Conservation (phyloP, 2,113 vertebrate genomes). For the Rhegmatorhina hoffmannsi region DNA sequence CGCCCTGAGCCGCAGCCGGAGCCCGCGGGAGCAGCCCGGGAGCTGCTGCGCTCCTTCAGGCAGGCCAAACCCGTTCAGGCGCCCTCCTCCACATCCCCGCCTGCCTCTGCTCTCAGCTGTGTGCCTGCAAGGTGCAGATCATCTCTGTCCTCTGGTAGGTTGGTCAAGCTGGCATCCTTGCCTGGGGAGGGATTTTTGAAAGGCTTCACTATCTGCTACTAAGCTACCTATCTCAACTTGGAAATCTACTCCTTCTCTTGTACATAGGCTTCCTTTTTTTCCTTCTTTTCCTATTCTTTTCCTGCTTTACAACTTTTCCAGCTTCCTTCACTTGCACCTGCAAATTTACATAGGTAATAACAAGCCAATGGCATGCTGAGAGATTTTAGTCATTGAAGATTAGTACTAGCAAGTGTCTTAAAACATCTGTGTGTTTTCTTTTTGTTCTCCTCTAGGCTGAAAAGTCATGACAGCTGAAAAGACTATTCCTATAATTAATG, state of each 20-base stretch:
- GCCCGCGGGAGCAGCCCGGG: neutral
- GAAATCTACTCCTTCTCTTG: neutral
- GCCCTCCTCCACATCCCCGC: neutral
- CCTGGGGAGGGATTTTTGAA: neutral
- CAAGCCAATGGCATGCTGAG: neutral
- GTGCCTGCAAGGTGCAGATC: neutral
- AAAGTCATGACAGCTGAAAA: conserved; percentile 97
- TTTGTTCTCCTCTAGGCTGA: conserved; percentile 73
- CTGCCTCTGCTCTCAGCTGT: accelerated
- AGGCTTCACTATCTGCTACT: neutral
- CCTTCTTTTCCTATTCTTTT: neutral
- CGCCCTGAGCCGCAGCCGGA: neutral
- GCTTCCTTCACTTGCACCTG: neutral
- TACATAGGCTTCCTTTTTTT: accelerated
- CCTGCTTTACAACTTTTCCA: neutral
- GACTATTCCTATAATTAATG: conserved; percentile 92
- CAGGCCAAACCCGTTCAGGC: neutral
- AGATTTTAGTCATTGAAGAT: neutral
- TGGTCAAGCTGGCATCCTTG: neutral
- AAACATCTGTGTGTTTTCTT: neutral
- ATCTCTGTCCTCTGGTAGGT: neutral
- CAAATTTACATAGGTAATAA: neutral
- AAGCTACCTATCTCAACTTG: neutral
- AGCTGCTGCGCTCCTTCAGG: neutral
- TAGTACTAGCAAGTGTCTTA: neutral